Evolutionary conservation across 2,797 vertebrate species (phyloP).

Genomic region (Podargus strigoides): DNA sequence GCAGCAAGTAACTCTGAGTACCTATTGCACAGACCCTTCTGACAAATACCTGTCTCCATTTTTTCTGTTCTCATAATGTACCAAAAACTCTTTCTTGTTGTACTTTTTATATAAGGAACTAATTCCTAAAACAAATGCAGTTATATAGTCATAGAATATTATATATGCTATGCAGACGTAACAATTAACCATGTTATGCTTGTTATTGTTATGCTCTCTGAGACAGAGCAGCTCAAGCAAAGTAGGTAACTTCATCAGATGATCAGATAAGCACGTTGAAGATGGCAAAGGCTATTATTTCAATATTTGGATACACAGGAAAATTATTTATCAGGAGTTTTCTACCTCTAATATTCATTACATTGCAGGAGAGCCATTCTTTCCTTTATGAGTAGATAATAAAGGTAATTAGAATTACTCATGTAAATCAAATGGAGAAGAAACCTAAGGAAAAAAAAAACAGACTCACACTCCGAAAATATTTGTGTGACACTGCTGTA

Average conservation of each 20-base stretch:
- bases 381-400: not conserved
- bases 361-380: not conserved
- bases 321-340: not conserved
- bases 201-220: too few relatives aligned
- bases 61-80: not conserved
- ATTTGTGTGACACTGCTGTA: not conserved
- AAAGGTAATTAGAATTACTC: slow-evolving; percentile 46
- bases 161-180: not conserved
- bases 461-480: not conserved
- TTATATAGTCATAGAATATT: not conserved
- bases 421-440: slow-evolving; percentile 12
- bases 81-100: not conserved
- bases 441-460: not conserved
- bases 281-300: not conserved
- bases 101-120: not conserved
- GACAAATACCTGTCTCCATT: not conserved
- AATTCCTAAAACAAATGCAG: not conserved
- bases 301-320: not conserved
- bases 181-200: not conserved
- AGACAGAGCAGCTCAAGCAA: not conserved
- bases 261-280: not conserved
- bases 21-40: not conserved
- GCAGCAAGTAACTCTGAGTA: not conserved
- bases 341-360: not conserved
- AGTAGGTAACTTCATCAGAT: not conserved